phyloP scores from a whole-genome alignment of 2,113 vertebrate species.

The Centrocercus urophasianus region DNA sequence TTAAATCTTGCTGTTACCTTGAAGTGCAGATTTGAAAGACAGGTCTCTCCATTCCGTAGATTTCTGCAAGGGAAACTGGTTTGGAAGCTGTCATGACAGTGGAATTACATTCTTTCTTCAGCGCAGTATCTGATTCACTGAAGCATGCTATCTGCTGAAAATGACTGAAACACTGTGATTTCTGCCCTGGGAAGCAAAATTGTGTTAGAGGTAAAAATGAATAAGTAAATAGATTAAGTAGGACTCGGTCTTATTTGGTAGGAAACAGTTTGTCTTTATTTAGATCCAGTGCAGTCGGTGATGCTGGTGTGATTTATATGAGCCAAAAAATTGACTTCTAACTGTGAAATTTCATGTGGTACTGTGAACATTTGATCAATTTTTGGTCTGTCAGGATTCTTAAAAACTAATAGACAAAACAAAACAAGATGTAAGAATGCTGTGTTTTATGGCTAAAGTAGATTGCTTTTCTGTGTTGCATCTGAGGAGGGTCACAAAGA shows the following conservation, averaged over 20 bases:
- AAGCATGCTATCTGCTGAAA: constrained; percentile 39
- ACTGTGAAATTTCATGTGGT: background rate
- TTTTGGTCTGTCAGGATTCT: background rate
- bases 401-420: background rate
- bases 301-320: background rate
- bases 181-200: background rate
- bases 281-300: background rate
- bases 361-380: background rate
- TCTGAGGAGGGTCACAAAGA: background rate
- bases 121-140: constrained; percentile 3
- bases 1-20: background rate
- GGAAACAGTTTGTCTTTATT: background rate
- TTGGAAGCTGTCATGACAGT: constrained; percentile 6
- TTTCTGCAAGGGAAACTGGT: background rate
- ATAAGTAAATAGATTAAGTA: background rate
- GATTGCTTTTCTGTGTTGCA: background rate
- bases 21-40: background rate
- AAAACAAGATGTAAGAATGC: background rate
- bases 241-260: background rate
- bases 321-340: background rate
- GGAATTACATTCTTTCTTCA: constrained; percentile 28
- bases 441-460: background rate
- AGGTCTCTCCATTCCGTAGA: background rate
- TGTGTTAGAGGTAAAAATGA: background rate
- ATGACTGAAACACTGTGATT: constrained; percentile 20